Evolutionary conservation across 2,888 invertebrate species (phyloP).

Genomic region (Nebria salina): DNA sequence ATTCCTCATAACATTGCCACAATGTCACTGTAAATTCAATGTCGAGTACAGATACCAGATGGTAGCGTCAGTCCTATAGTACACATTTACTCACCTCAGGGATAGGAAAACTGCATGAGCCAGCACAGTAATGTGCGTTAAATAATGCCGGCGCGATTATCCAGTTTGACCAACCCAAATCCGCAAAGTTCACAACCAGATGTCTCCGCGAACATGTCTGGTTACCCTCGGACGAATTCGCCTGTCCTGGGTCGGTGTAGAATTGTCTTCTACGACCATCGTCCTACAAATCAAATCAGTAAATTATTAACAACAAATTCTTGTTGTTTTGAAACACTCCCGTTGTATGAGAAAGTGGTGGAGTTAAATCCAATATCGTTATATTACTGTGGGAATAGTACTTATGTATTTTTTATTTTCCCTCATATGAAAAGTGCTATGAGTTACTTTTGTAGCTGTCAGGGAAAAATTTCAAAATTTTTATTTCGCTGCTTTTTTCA

Average conservation of each 20-base stretch:
- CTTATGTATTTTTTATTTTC: not conserved
- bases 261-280: constrained; percentile 5
- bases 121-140: constrained; percentile 65
- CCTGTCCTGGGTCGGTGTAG: not conserved
- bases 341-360: not conserved
- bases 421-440: not conserved
- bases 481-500: not conserved
- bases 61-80: not conserved
- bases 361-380: not conserved
- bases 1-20: no score
- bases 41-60: not conserved
- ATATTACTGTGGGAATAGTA: not conserved
- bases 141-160: constrained; percentile 65
- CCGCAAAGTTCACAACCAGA: constrained; percentile 62
- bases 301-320: not conserved
- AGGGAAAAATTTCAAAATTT: not conserved
- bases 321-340: constrained; percentile 2
- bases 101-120: constrained; percentile 58
- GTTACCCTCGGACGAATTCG: constrained; percentile 23
- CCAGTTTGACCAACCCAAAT: constrained; percentile 67
- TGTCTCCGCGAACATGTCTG: constrained; percentile 35
- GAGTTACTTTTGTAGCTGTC: not conserved
- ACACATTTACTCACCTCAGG: constrained; percentile 46
- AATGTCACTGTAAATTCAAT: not conserved
- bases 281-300: constrained; percentile 8